phyloP scores from a whole-genome alignment of 2,888 invertebrate species.

The Trachelus stipa region DNA sequence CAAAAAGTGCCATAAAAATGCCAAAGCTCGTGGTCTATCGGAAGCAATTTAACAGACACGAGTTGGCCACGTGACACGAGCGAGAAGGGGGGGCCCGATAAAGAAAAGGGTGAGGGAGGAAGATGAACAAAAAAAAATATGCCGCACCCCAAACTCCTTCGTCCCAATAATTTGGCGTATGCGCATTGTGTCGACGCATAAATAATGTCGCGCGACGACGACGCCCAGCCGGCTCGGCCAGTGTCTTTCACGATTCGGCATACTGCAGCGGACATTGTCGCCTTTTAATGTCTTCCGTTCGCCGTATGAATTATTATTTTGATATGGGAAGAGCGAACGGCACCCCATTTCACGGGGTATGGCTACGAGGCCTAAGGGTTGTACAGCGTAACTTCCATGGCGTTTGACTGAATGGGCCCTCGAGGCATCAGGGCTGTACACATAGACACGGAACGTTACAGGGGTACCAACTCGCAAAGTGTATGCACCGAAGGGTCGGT shows the following conservation, averaged over 20 bases:
- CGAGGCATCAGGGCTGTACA: background rate
- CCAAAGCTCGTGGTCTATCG: constrained; percentile 44
- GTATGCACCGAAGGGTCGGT: background rate
- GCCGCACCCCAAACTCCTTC: background rate
- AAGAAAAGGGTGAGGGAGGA: background rate
- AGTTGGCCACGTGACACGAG: constrained; percentile 39
- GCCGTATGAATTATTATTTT: constrained; percentile 50
- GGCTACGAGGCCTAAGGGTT: constrained; percentile 17
- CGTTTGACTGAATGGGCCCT: background rate
- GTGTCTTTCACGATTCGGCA: background rate
- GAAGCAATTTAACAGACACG: constrained; percentile 53
- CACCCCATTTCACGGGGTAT: constrained; percentile 41
- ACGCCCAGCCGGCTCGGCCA: background rate
- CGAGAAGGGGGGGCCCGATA: constrained; percentile 11
- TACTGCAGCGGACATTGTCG: constrained; percentile 21
- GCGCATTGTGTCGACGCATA: constrained; percentile 2
- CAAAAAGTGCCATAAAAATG: constrained; percentile 39
- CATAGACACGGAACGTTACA: background rate
- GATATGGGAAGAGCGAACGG: constrained; percentile 28
- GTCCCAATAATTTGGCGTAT: constrained; percentile 1
- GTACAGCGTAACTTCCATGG: background rate
- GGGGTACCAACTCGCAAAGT: background rate
- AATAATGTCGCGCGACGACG: background rate
- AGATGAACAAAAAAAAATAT: background rate
- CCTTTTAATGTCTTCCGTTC: constrained; percentile 48